Evolutionary conservation across 2,797 vertebrate genomes (phyloP).

Genomic region (Scolopax rusticola): DNA sequence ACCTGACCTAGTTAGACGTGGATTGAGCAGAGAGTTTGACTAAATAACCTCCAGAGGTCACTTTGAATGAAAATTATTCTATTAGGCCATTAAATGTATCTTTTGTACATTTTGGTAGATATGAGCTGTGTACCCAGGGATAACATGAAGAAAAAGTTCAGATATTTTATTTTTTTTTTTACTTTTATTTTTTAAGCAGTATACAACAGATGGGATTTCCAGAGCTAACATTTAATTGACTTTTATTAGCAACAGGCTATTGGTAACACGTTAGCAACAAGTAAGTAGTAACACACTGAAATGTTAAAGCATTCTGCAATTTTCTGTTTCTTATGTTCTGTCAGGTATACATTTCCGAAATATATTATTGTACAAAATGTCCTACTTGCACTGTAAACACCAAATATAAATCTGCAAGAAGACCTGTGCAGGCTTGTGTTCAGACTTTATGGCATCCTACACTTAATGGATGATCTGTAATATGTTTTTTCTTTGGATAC

Average conservation of each 20-base stretch:
- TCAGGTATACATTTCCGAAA: background rate
- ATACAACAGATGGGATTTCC: slow-evolving; percentile 13
- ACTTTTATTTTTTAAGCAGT: background rate
- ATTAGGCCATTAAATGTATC: background rate
- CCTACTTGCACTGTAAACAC: background rate
- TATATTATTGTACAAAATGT: background rate
- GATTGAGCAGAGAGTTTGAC: background rate
- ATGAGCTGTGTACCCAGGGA: background rate
- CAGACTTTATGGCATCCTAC: background rate
- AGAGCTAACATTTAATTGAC: slow-evolving; percentile 18
- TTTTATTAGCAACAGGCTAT: slow-evolving; percentile 3
- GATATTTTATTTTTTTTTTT: background rate
- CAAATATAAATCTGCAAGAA: background rate
- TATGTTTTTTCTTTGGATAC: background rate
- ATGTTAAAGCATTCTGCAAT: background rate
- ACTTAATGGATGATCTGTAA: background rate
- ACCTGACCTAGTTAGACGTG: background rate
- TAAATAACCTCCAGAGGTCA: background rate
- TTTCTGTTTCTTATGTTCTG: background rate
- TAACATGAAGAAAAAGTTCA: background rate
- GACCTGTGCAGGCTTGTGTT: background rate
- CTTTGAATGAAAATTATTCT: background rate
- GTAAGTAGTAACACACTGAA: background rate
- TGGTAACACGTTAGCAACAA: background rate
- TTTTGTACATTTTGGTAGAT: background rate